phyloP scores from a whole-genome alignment of 2,113 vertebrate species.

The Desmodus rotundus region DNA sequence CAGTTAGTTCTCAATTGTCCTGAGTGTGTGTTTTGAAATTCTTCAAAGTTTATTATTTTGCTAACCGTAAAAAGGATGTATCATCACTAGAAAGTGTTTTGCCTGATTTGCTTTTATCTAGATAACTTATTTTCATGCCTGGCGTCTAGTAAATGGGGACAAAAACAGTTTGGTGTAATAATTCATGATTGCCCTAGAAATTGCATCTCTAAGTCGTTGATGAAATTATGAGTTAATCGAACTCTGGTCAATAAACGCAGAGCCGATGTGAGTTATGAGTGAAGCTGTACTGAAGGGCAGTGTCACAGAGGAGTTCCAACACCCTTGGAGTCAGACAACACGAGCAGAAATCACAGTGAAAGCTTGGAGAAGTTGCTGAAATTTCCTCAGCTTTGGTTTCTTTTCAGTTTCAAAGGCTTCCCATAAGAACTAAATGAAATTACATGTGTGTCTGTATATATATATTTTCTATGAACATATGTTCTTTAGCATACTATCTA shows the following conservation, averaged over 20 bases:
- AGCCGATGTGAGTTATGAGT: neutral
- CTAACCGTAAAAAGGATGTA: neutral
- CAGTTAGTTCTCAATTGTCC: neutral
- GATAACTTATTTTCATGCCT: neutral
- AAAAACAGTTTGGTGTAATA: neutral
- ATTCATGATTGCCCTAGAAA: neutral
- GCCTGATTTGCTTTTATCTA: neutral
- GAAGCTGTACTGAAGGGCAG: neutral
- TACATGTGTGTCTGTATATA: neutral
- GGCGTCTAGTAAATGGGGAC: slow-evolving; percentile 16
- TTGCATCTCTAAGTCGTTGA: neutral
- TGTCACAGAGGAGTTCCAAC: neutral
- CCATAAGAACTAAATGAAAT: neutral
- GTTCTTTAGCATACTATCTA: neutral
- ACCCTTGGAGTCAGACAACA: neutral
- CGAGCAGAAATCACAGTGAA: neutral
- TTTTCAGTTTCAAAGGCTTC: neutral
- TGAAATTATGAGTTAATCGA: slow-evolving; percentile 16
- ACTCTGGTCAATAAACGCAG: neutral
- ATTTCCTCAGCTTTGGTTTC: neutral
- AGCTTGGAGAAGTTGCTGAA: neutral
- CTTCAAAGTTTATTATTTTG: slow-evolving; percentile 24
- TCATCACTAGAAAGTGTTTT: slow-evolving; percentile 27
- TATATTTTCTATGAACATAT: neutral
- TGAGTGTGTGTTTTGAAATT: neutral